phyloP scores from a whole-genome alignment of 2,888 invertebrate species.

The Andrena chrysosceles region DNA sequence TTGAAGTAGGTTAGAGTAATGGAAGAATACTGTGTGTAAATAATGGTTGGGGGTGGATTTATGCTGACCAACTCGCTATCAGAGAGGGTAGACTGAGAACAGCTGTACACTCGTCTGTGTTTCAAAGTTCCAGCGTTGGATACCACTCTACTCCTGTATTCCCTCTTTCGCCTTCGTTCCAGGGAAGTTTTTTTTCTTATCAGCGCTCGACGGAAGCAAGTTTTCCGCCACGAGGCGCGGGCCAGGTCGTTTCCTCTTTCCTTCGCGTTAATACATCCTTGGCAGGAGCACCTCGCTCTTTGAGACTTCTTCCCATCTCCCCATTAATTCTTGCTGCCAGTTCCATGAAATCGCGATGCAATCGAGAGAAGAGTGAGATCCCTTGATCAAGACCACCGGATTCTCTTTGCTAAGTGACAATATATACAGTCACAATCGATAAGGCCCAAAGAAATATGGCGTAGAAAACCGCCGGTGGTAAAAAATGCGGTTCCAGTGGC shows the following conservation, averaged over 20 bases:
- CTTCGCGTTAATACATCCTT: constrained; percentile 18
- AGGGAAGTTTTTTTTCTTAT: constrained; percentile 65
- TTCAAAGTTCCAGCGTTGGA: constrained; percentile 64
- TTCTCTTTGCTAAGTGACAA: too few relatives aligned
- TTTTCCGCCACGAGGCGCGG: constrained; percentile 65
- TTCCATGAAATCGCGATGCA: not conserved
- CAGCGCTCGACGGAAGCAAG: constrained; percentile 60
- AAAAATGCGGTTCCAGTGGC: constrained; percentile 43
- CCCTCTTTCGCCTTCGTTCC: constrained; percentile 36
- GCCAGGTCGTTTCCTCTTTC: constrained; percentile 15
- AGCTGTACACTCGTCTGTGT: constrained; percentile 65
- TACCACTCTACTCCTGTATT: constrained; percentile 61
- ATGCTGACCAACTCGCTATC: too few relatives aligned
- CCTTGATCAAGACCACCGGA: too few relatives aligned
- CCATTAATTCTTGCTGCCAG: not conserved
- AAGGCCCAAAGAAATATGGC: too few relatives aligned
- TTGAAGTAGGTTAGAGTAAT: not conserved
- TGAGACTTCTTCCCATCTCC: not conserved
- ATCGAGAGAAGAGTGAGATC: too few relatives aligned
- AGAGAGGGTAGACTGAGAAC: constrained; percentile 41
- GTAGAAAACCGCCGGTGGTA: not conserved
- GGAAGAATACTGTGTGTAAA: not conserved
- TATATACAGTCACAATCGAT: too few relatives aligned
- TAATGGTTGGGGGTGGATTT: not conserved
- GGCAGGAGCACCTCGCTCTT: constrained; percentile 14